Conservation (phyloP, 2,113 vertebrate genomes). For the Ondatra zibethicus region DNA sequence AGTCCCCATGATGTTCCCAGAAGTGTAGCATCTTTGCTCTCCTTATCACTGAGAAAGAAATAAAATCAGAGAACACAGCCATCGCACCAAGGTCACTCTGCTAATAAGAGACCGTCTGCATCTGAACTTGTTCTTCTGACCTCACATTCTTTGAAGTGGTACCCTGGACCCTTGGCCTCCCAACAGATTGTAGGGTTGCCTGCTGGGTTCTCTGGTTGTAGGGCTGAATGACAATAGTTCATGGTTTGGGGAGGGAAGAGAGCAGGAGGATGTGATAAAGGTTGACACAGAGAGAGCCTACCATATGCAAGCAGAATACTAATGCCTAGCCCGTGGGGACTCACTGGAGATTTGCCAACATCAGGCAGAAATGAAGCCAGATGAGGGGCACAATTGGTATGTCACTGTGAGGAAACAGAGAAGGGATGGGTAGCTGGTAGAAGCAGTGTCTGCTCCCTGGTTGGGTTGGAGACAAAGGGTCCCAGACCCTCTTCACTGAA, state of each 20-base stretch:
- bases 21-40: not conserved
- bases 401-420: not conserved
- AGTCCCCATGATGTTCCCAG: not conserved
- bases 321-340: not conserved
- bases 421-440: fast-evolving
- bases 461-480: not conserved
- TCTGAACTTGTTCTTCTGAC: not conserved
- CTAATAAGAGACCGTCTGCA: not conserved
- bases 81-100: not conserved
- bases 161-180: not conserved
- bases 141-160: not conserved
- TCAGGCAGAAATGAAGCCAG: not conserved
- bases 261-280: not conserved
- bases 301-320: not conserved
- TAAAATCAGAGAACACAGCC: slow-evolving; percentile 18
- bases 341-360: not conserved
- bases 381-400: not conserved
- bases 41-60: not conserved
- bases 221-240: not conserved
- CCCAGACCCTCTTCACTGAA: not conserved
- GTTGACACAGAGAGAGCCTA: not conserved
- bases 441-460: not conserved
- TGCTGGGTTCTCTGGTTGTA: not conserved
- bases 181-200: not conserved
- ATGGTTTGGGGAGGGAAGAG: not conserved